A percentile compares a stretch with the other conserved stretches of the same genome.
Evolutionary conservation across 2,888 invertebrate genomes (phyloP).

Genomic region (Cryptus viduatorius): DNA sequence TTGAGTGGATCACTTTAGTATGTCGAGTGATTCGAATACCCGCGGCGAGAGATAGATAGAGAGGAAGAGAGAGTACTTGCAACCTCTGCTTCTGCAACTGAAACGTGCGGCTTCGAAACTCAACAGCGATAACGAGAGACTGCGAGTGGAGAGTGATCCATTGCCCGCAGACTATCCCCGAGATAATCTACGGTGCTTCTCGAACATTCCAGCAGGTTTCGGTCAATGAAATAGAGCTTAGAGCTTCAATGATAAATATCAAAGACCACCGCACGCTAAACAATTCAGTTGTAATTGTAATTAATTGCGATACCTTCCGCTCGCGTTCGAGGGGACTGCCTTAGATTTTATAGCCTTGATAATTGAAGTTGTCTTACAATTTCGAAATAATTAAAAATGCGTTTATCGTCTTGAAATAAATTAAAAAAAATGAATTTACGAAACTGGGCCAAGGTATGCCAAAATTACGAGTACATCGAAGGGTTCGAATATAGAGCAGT

Average conservation of each 20-base stretch:
- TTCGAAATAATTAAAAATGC: not conserved
- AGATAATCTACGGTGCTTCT: conserved; percentile 32
- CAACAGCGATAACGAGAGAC: conserved; percentile 26
- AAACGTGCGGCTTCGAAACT: conserved; percentile 43
- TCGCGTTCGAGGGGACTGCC: not conserved
- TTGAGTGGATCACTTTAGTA: conserved; percentile 74
- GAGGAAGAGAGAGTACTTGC: not conserved
- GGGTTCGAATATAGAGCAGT: no score
- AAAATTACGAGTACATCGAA: no score
- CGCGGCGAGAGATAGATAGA: not conserved
- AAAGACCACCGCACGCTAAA: conserved; percentile 32
- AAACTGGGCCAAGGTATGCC: no score
- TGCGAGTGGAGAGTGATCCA: conserved; percentile 13
- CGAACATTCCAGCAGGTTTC: conserved; percentile 36
- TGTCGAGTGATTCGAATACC: conserved; percentile 58
- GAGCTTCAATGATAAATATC: conserved; percentile 44
- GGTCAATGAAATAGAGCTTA: conserved; percentile 33
- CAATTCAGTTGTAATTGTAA: conserved; percentile 31
- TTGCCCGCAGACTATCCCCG: not conserved
- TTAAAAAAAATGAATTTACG: no score
- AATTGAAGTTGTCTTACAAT: not conserved
- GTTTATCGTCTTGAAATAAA: not conserved
- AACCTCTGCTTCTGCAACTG: conserved; percentile 24
- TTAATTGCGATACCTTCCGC: conserved; percentile 30
- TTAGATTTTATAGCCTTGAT: no score